Base-by-base conservation (phyloP, 2,888 invertebrate genomes). In the Polydrusus cervinus region DNA sequence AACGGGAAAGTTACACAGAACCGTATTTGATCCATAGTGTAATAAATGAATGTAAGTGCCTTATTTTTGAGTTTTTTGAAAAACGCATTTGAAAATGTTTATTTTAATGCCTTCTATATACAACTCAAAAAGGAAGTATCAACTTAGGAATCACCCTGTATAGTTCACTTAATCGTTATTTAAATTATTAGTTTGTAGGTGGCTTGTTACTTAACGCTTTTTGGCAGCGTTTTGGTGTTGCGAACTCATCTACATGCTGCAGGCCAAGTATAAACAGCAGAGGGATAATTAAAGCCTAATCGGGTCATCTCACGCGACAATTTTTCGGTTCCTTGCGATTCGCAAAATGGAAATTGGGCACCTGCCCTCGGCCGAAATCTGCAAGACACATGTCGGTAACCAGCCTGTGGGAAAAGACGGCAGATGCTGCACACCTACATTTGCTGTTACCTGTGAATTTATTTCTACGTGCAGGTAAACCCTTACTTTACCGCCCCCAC, bases 391-490 rank as follows among this genome's bases (percentile, higher is more conserved):
- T 83, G 84, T 79, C 81, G 76, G 71, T 80, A 77, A 80, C 77
- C 79, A 79, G 82, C 82, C 80, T 83, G 77, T 77, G 83, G 82
- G 83, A 83, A 84, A 81, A 79, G 80, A 80, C 79, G 82, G 81
- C 83, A 83, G 83, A 83, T 83, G 83, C 81, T 82, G 81, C 76
- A 82, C 83, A 82, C 82, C 81, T 83, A 81, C 82, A 81, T 79
- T 80, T 79, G 76, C 77, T 71, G 57, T 72, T 77, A 74, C 74
- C 77, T 76, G 76, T 76, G 71, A 51, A 74, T 76, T 76, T 76
- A 65, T 62, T 61, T 49, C 51, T 57, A 60, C 34, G 67, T 70
- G 74, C 76, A 76, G 76, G 73, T 76, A 76, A 75, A 71, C 71
- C 61, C 71, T 71, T 38, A 53, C 62, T 64, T 53, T 43, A 45